phyloP scores from a whole-genome alignment of 2,797 vertebrate genomes.

The Nothura maculosa region DNA sequence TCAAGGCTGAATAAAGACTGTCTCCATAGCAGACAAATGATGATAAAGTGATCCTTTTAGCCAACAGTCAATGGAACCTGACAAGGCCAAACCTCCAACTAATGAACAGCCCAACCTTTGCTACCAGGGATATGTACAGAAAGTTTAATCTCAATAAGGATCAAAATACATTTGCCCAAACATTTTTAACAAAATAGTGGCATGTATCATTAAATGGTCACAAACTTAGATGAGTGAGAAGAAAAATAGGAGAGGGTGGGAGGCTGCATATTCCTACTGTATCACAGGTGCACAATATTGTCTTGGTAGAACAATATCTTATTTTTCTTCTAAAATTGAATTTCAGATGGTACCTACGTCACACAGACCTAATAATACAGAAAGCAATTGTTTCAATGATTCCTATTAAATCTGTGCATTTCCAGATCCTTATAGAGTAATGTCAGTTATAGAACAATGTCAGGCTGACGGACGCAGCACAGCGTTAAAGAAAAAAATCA shows the following conservation, averaged over 20 bases:
- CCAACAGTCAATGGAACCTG: conserved; percentile 89
- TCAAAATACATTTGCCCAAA: conserved; percentile 75
- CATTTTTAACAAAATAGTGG: conserved; percentile 57
- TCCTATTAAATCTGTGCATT: conserved; percentile 70
- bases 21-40: conserved; percentile 94
- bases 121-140: conserved; percentile 71
- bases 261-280: conserved; percentile 26
- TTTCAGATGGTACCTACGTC: conserved; percentile 71
- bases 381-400: conserved; percentile 72
- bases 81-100: conserved; percentile 90
- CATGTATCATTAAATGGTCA: conserved; percentile 9
- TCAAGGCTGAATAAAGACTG: conserved; percentile 87
- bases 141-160: conserved; percentile 80
- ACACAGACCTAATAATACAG: conserved; percentile 55
- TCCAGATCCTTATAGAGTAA: conserved; percentile 79
- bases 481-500: conserved; percentile 74
- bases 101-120: conserved; percentile 89
- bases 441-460: conserved; percentile 81
- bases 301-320: conserved; percentile 56
- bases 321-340: conserved; percentile 65
- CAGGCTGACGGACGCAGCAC: conserved; percentile 80
- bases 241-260: conserved; percentile 28
- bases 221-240: conserved; percentile 26
- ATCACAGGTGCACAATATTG: conserved; percentile 68
- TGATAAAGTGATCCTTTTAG: conserved; percentile 97